Evolutionary conservation across 2,113 vertebrate species (phyloP), one percentile per base, ranked within the genome.

Genomic region (Oreochromis tanganicae): DNA sequence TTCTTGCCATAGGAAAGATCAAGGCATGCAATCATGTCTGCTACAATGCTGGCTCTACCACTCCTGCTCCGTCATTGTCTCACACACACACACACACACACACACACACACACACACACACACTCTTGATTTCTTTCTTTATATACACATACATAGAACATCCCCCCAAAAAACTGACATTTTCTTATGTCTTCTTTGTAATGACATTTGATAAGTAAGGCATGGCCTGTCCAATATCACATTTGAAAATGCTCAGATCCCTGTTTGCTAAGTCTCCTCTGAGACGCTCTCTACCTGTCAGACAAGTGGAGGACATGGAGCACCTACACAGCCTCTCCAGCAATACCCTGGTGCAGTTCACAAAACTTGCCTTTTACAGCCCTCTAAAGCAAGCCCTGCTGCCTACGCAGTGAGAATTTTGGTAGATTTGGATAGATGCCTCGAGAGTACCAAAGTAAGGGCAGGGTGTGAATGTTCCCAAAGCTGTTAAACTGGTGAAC

Each of bases 11-110:
- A 90, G 96, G 95, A 95, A 96, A 96, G 98, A 99, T 98, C 98
- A 99, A 98, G 97, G 97, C 96, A 96, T 96, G 95, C 97, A 98
- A 98, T 99, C 97, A 97, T 97, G 97, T 97, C 97, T 97, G 94
- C 93, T 91, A 79, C 92, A 96, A 96, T 93, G 96, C 92, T 78
- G 94, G 96, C 96, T 97, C 96, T 95, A 96, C 96, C 92, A 93
- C 80, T 52, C 24, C 80, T 55, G 83, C 83, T 83, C 82, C 57
- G 83, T 86, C 75, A 88, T 91, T 90, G 73, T 88, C 85, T 88
- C 63, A 21, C 75, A 50, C 41, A 80, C 66, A 71, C 61, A 29
- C 86, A 7, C 13, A 19, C 48, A 27, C 52, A 81, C 56, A 27
- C 63, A 21, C 75, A 50, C 41, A 80, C 66, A 71, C 61, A 29